Base-by-base conservation (phyloP, 2,888 invertebrate genomes). In the Onthophagus sagittarius region DNA sequence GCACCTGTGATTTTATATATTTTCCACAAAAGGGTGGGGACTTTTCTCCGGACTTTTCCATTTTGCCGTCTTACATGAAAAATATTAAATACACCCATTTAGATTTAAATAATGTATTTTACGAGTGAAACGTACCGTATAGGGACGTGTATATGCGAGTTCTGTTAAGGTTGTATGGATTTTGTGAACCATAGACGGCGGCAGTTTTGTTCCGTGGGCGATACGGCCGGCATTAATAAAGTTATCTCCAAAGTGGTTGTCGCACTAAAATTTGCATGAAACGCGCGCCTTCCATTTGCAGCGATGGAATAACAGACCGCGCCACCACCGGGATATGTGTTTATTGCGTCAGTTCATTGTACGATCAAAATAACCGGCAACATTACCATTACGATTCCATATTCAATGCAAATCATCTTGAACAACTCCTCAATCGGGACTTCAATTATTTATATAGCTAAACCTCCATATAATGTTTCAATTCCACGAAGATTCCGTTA, bases 1-100 rank as follows among this genome's bases (percentile, higher is more conserved):
- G 31, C 67, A 67, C 67, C 67, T 67, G 67, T 67, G 67, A 67
- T 67, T 67, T 67, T 67, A 23, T 67, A 31, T 67, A 67, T 67
- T 67, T 53, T 11, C 9, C 39, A 53, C 39, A 53, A 53, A 53
- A 53, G 39, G 39, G 39, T 53, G 39, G 39, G 39, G 39, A 53
- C 39, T 53, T 53, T 53, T 7, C 23, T 23, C 23, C 5, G 6
- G 39, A 53, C 39, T 53, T 53, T 53, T 11, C 39, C 39, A 9
- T 53, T 53, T 53, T 53, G 6, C 39, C 39, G 1, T 53, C 39
- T 53, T 11, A 53, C 11, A 53, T 53, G 2, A 23, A 23, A n/a
- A 23, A 23, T 23, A 23, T 23, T 23, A 23, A 23, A 23, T 23
- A 23, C 3, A 23, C 2, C 39, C 39, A 11, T 53, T 53, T 53